Base-by-base conservation (phyloP, 2,797 vertebrate species). In the Eleutherodactylus coqui region DNA sequence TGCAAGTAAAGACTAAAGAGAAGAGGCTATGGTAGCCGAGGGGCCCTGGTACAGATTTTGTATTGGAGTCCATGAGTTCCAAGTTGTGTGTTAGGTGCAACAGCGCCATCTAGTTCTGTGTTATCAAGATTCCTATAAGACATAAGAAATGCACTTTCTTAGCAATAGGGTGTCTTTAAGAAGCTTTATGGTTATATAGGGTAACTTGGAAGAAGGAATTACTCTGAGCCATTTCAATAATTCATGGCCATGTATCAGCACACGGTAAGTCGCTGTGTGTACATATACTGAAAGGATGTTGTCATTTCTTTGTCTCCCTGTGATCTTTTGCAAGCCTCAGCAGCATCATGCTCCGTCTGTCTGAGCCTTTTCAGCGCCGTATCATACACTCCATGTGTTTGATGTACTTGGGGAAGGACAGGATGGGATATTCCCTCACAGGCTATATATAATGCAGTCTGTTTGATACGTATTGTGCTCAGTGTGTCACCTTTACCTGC, bases 381-480 rank as follows among this genome's bases (percentile, higher is more conserved):
- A 64, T 29, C 32, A 21, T 14, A 53, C 19, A 29, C 53, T 67
- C 8, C 13, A 4, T 17, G 49, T 88, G 19, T 80, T 84, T 80
- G 82, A 80, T 79, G 82, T 43, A 62, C 53, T 79, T 5, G 19
- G 34, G 16, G 34, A 51, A 75, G 75, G 75, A 82, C 73, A 79
- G 49, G 24, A 70, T 6, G 43, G 81, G 41, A 53, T 45, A 41
- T 64, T 78, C 51, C 34, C 47, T 51, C 29, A 14, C 19, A 32
- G 24, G 29, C 19, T 16, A n/a, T 64, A 83, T n/a, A 27, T 79
- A 83, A 69, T 38, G 9, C 62, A 60, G 80, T 47, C 62, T 79
- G 81, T 87, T 79, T 87, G 80, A 87, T 79, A 84, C 75, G 51
- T 67, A 75, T 45, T 84, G 76, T 10, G 21, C 72, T 45, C 11